phyloP scores from a whole-genome alignment of 2,888 invertebrate genomes.

The Spodoptera littoralis region DNA sequence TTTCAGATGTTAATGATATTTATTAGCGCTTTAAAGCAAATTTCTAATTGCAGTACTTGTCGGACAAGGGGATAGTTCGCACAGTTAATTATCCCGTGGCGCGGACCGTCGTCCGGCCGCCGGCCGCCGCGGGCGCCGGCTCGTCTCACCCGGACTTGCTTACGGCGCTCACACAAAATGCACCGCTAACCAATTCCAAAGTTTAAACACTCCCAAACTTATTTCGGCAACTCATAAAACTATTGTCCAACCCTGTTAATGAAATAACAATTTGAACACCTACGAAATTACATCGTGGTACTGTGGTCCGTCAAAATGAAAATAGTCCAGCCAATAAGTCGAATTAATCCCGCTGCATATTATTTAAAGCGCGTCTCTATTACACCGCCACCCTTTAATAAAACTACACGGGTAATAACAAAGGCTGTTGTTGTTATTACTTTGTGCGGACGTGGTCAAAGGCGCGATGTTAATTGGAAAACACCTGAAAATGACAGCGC shows the following conservation, averaged over 20 bases:
- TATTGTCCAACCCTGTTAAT: conserved; percentile 76
- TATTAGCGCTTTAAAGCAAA: conserved; percentile 78
- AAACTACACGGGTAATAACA: conserved; percentile 80
- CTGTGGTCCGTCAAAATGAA: too few relatives aligned
- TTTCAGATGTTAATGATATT: conserved; percentile 73
- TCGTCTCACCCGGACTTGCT: conserved; percentile 63
- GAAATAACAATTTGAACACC: conserved; percentile 57
- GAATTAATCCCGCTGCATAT: conserved; percentile 44
- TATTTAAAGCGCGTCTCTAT: conserved; percentile 68
- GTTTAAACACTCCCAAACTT: conserved; percentile 84
- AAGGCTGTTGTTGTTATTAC: conserved; percentile 76
- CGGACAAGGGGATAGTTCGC: conserved; percentile 79
- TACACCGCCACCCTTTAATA: conserved; percentile 75
- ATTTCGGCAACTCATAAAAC: conserved; percentile 86
- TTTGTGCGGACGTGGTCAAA: conserved; percentile 83
- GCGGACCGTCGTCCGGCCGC: conserved; percentile 65
- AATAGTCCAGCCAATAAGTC: conserved; percentile 18
- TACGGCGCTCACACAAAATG: conserved; percentile 76
- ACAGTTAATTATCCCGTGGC: conserved; percentile 85
- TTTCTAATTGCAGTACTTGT: conserved; percentile 79
- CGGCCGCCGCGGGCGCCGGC: conserved; percentile 76
- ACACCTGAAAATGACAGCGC: conserved; percentile 87
- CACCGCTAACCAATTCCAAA: conserved; percentile 83
- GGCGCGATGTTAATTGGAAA: conserved; percentile 87
- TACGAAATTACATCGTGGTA: background rate